Conservation (phyloP, 2,113 vertebrate species). For the Fulmarus glacialis region DNA sequence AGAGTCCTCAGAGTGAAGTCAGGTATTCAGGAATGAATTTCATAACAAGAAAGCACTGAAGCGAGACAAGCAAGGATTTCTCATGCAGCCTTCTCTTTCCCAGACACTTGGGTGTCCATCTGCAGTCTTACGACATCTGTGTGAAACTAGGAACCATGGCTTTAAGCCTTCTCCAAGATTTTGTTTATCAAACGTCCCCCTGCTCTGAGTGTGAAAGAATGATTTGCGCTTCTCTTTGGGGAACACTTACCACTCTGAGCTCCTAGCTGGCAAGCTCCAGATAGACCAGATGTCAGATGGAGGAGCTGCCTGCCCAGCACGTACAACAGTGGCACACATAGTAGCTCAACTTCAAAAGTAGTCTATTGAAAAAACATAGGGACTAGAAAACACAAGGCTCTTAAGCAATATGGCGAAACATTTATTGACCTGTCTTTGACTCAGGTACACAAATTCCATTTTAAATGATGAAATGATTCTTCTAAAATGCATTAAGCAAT, state of each 20-base stretch:
- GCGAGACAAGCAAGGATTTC: not conserved
- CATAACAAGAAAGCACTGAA: not conserved
- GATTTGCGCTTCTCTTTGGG: not conserved
- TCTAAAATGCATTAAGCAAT: not conserved
- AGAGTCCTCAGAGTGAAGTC: not conserved
- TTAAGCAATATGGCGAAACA: not conserved
- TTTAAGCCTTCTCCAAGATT: not conserved
- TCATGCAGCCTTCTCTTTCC: not conserved
- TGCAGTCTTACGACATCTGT: not conserved
- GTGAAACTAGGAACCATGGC: not conserved
- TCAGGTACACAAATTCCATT: not conserved
- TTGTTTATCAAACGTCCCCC: not conserved
- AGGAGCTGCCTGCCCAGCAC: not conserved
- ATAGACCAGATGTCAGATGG: not conserved
- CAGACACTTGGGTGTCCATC: not conserved
- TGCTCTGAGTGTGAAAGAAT: not conserved
- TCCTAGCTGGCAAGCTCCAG: not conserved
- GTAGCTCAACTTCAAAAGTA: not conserved
- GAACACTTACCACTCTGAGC: not conserved
- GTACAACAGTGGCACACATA: not conserved
- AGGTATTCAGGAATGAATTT: not conserved
- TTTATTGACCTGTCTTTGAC: not conserved
- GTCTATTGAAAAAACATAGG: not conserved
- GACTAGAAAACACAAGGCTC: not conserved
- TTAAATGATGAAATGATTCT: not conserved